phyloP scores from a whole-genome alignment of 2,888 invertebrate species.

The Bibio marci region DNA sequence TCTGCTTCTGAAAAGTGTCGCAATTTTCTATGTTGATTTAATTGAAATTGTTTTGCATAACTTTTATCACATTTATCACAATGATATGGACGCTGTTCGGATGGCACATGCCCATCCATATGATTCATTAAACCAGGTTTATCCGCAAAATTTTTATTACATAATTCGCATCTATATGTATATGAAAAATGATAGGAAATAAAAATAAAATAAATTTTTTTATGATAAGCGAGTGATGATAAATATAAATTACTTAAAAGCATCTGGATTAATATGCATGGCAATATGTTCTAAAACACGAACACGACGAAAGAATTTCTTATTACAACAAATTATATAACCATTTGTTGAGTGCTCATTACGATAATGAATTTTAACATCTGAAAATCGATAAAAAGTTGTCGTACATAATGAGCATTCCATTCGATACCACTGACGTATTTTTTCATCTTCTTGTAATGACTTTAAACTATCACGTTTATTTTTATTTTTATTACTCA shows the following conservation, averaged over 20 bases:
- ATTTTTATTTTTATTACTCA: background rate
- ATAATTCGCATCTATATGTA: background rate
- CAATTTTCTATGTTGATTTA: conserved; percentile 1
- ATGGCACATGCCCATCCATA: background rate
- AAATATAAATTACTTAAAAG: background rate
- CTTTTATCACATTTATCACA: conserved; percentile 4
- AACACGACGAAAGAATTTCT: background rate
- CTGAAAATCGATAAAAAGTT: background rate
- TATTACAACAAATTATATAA: background rate
- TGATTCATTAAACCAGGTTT: background rate
- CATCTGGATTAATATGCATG: background rate
- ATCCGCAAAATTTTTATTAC: background rate
- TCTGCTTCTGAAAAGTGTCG: background rate
- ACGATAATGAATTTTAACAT: background rate
- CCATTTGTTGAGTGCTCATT: background rate
- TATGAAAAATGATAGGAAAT: background rate
- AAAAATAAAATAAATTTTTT: background rate
- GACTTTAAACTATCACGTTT: background rate
- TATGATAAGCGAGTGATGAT: no score
- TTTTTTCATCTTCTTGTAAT: background rate
- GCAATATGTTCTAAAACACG: background rate
- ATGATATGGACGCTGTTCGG: background rate
- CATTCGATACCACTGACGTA: background rate
- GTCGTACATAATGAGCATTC: background rate
- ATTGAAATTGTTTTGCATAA: conserved; percentile 4